A percentile compares a stretch with the other conserved stretches of the same genome.
phyloP scores from a whole-genome alignment of 2,113 vertebrate genomes.

The Oostethus manadensis region DNA sequence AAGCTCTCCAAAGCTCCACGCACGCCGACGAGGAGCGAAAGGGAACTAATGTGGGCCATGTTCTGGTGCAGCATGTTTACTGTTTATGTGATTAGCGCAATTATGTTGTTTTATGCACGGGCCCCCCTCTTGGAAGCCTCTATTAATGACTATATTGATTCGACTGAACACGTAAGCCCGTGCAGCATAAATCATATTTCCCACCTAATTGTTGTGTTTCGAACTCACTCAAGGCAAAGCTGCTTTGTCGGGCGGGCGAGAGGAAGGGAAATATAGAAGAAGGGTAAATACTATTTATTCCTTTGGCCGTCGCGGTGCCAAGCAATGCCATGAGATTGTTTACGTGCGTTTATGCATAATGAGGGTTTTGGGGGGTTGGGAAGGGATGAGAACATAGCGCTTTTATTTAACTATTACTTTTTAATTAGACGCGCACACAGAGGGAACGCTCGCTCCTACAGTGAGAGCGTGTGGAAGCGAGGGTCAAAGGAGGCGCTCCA shows the following conservation, averaged over 20 bases:
- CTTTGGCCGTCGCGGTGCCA: constrained; percentile 50
- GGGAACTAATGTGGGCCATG: constrained; percentile 18
- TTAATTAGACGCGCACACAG: not conserved
- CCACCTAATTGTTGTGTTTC: constrained; percentile 55
- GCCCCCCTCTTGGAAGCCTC: constrained; percentile 39
- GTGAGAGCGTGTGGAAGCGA: constrained; percentile 56
- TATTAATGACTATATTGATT: constrained; percentile 65
- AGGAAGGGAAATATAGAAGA: constrained; percentile 44
- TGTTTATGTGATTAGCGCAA: constrained; percentile 46
- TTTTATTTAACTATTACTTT: constrained; percentile 6
- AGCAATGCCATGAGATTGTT: constrained; percentile 53
- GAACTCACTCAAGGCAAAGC: constrained; percentile 52
- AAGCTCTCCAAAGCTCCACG: not conserved
- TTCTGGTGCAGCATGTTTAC: constrained; percentile 30
- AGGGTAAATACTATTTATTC: constrained; percentile 63
- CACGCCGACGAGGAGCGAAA: no score
- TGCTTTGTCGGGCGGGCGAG: constrained; percentile 44
- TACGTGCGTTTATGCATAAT: constrained; percentile 35
- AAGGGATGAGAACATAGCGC: constrained; percentile 18
- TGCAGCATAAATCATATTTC: constrained; percentile 65
- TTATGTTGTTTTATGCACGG: constrained; percentile 44
- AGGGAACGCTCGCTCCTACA: constrained; percentile 48
- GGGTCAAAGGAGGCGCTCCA: constrained; percentile 73
- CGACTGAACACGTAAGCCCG: constrained; percentile 58
- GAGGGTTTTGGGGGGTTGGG: constrained; percentile 16